Percentiles rank a stretch among this genome's conserved stretches.
Evolutionary conservation across 37 sponge, comb jelly and placozoan species (phyloP).

Genomic region (Halichondria panicea): DNA sequence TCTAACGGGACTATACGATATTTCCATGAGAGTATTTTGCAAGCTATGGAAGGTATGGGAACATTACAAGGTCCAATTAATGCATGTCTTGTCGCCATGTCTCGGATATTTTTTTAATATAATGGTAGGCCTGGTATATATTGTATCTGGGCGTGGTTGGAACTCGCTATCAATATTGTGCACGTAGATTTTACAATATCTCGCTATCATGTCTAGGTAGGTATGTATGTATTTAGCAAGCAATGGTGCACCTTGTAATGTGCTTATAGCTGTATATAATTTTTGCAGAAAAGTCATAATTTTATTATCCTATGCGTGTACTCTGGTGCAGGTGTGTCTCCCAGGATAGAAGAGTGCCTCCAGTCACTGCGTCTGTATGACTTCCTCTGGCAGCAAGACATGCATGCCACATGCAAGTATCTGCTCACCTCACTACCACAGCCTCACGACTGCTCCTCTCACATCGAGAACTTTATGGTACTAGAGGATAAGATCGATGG

Average conservation of each 20-base stretch:
- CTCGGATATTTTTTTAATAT: no score
- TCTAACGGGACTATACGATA: conserved; percentile 11
- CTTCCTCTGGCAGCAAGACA: conserved; percentile 81
- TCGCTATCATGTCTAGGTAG: no score
- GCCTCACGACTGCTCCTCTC: conserved; percentile 21
- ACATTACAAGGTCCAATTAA: no score
- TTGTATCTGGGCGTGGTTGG: no score
- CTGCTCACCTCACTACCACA: conserved; percentile 48
- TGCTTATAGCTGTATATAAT: background rate
- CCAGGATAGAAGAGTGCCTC: conserved; percentile 25
- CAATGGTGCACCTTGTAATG: background rate
- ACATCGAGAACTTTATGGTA: conserved; percentile 41
- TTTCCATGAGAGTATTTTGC: conserved; percentile 24
- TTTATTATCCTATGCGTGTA: background rate
- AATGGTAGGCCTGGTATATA: no score
- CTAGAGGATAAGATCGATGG: conserved; percentile 58
- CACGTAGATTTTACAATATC: no score
- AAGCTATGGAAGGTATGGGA: conserved; percentile 36
- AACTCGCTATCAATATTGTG: no score
- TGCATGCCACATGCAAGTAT: conserved; percentile 64
- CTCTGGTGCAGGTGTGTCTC: conserved; percentile 6
- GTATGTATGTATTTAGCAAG: background rate
- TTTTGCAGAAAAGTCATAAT: background rate
- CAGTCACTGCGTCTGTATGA: conserved; percentile 44
- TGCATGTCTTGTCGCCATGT: no score